A percentile compares a stretch with the other conserved stretches of the same genome.
phyloP scores from a whole-genome alignment of 2,797 vertebrate species.

The Eulemur coronatus region DNA sequence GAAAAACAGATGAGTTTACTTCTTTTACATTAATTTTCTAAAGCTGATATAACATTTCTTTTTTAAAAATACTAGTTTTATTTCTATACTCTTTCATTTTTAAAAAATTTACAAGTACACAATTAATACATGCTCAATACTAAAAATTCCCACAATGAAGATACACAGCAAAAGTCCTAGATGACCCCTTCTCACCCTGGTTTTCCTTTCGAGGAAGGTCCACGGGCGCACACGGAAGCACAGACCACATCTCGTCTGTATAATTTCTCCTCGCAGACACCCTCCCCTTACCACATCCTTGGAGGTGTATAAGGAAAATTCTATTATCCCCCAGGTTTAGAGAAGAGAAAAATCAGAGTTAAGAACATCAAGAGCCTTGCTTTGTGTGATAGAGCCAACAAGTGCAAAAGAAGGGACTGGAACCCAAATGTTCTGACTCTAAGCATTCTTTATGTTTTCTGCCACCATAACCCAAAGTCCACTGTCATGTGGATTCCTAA shows the following conservation, averaged over 20 bases:
- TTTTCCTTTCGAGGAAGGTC: not conserved
- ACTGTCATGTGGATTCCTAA: not conserved
- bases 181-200: too few relatives aligned
- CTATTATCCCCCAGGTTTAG: not conserved
- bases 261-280: not conserved
- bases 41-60: not conserved
- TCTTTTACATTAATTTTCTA: not conserved
- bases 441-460: not conserved
- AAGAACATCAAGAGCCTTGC: not conserved
- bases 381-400: not conserved
- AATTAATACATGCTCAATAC: not conserved
- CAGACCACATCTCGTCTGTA: not conserved
- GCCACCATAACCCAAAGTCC: not conserved
- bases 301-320: not conserved
- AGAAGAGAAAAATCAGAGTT: not conserved
- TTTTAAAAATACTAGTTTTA: not conserved
- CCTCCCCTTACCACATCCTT: not conserved
- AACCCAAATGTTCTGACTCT: not conserved
- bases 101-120: not conserved
- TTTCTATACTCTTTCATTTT: not conserved
- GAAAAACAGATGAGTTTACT: not conserved
- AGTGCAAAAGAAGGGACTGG: not conserved
- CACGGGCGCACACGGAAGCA: too few relatives aligned
- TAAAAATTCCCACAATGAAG: not conserved
- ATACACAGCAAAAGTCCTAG: not conserved